Conservation (phyloP, 2,113 vertebrate genomes). For the Morone chrysops region DNA sequence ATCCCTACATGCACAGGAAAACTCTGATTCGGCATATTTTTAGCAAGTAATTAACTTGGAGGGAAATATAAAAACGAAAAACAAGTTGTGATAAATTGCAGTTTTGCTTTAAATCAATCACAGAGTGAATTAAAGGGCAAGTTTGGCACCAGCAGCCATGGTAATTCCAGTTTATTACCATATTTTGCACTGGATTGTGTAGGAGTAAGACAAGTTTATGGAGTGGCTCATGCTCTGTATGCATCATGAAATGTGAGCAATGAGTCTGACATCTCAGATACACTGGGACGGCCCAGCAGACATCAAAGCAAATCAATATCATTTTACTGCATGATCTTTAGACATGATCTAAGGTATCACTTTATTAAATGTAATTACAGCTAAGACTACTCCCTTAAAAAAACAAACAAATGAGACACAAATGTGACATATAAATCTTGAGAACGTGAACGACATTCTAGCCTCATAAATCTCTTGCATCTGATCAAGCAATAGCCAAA, state of each 20-base stretch:
- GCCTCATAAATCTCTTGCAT: constrained; percentile 32
- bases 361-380: constrained; percentile 10
- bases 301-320: constrained; percentile 8
- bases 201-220: not conserved
- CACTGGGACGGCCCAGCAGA: not conserved
- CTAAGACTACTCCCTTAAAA: not conserved
- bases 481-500: constrained; percentile 27
- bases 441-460: not conserved
- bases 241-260: not conserved
- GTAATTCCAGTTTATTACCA: not conserved
- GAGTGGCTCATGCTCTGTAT: not conserved
- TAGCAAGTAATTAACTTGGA: not conserved
- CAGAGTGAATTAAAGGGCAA: not conserved
- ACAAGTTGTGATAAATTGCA: not conserved
- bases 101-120: not conserved
- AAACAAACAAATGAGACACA: constrained; percentile 45
- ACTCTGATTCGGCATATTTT: too few relatives aligned
- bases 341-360: not conserved
- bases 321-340: constrained; percentile 20
- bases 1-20: too few relatives aligned
- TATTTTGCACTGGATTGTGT: not conserved
- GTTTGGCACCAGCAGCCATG: not conserved
- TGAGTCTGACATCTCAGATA: not conserved
- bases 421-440: constrained; percentile 5
- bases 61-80: not conserved